Base-by-base conservation (phyloP, 1,140 invertebrate genomes). In the Camponotus vicinus region DNA sequence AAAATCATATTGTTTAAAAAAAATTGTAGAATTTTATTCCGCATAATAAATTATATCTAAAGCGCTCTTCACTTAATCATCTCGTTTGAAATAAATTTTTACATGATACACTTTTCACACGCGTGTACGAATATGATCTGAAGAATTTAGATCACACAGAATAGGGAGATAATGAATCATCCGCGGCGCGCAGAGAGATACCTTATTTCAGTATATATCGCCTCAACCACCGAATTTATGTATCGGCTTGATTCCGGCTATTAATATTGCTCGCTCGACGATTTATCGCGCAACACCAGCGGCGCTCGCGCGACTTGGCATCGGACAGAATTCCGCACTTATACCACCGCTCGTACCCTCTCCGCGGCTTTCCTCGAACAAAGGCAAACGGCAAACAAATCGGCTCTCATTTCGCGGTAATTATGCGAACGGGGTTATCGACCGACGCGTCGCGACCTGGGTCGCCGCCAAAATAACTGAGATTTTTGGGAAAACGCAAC, bases 371-470 rank as follows among this genome's bases (percentile, higher is more conserved):
- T 5, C 11, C 49, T 34, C 42, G 59, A 78, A 66, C 40, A 67
- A 79, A 79, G 27, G 61, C 67, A 42, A 79, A 59, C 34, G 18
- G 59, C 57, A 40, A 87, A 66, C 45, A 67, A 84, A 77, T 88
- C 86, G 73, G 57, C 70, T 18, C 64, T 27, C 49, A 71, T 80
- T 59, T 64, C 52, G 66, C 70, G 84, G 63, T 90, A 89, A 90
- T 89, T 90, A 85, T 85, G 84, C 67, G 70, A 86, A 88, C 84
- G 76, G 49, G 15, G 45, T 75, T 84, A 82, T 87, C 73, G 89
- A 90, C 69, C 64, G 40, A 15, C 40, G 59, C 73, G 37, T 27
- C 37, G 34, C 64, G 27, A 34, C 27, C 45, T 69, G 77, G 70
- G 40, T 66, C 59, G 66, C 27, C 77, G 85, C 42, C 55, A 86